Base-by-base conservation (phyloP, 2,113 vertebrate genomes). In the Periophthalmus modestus region DNA sequence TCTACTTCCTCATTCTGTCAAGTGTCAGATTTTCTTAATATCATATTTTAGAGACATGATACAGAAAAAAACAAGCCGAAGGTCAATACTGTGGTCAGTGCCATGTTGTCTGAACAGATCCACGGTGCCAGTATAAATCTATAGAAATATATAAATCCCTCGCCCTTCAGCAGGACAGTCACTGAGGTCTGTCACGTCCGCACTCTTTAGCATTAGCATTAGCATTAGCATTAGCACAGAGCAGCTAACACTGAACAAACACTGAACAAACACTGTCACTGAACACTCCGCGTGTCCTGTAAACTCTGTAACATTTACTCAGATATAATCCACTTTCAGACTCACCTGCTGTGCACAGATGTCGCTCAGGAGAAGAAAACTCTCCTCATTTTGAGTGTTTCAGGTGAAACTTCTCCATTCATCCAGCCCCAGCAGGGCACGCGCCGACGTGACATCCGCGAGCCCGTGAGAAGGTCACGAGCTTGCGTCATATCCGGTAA, bases 401-500 rank as follows among this genome's bases (percentile, higher is more conserved):
- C 14, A 34, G 19, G 15, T 23, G 24, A 19, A 39, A 61, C 4
- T 57, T 71, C 73, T 10, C 48, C 13, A 4, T 2, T 0, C 19
- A 12, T 59, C 66, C 33, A 47, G 14, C 54, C 48, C 5, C 36
- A 43, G 39, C 10, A 2, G 39, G 0, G 48, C n/a, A 7, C 33
- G 69, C 70, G 81, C 57, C 78, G 73, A 86, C 72, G 78, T 80
- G 82, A 75, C 43, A 47, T 14, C 21, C 19, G 19, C 65, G 2
- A 58, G 18, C 4, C 13, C 14, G 15, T 4, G 21, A 13, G 80
- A 91, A 91, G 90, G 90, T 90, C 86, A 82, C 33, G 46, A 34
- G 1, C 0, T 0, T 3, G 88, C 89, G 88, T 1, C 78, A 91
- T 43, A 50, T 94, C 92, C 92, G 90, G 80, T 24, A 0, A 62